phyloP scores from a whole-genome alignment of 2,888 invertebrate species.

The Portevinia maculata region DNA sequence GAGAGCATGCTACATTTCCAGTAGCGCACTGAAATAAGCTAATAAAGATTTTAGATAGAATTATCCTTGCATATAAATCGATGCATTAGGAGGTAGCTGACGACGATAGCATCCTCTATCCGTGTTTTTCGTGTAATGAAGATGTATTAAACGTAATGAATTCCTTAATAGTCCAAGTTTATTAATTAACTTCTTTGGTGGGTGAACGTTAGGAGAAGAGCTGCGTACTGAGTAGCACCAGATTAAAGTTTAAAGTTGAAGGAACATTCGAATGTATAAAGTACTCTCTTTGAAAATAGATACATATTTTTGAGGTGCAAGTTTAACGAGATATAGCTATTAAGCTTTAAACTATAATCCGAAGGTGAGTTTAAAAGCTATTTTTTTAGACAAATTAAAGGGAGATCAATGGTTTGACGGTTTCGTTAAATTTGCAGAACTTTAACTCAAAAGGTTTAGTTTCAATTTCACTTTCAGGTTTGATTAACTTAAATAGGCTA shows the following conservation, averaged over 20 bases:
- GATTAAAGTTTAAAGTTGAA: constrained; percentile 24
- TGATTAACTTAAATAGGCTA: no score
- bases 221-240: not conserved
- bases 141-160: constrained; percentile 72
- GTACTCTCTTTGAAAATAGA: not conserved
- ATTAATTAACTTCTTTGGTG: constrained; percentile 66
- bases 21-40: constrained; percentile 33
- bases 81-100: constrained; percentile 63
- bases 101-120: constrained; percentile 57
- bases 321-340: not conserved
- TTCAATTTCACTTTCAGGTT: no score
- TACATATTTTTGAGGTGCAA: not conserved
- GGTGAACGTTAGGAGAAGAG: constrained; percentile 32
- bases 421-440: no score
- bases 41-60: constrained; percentile 73
- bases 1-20: not conserved
- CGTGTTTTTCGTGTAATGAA: constrained; percentile 69
- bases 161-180: constrained; percentile 72
- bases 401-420: no score
- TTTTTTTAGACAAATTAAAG: no score
- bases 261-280: constrained; percentile 47
- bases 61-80: constrained; percentile 74
- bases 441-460: no score
- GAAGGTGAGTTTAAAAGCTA: no score
- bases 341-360: not conserved